These are phyloP conservation scores for Seira musarum DNA, from an alignment of 2,888 invertebrate species.

Conservation along the genomic window DNA sequence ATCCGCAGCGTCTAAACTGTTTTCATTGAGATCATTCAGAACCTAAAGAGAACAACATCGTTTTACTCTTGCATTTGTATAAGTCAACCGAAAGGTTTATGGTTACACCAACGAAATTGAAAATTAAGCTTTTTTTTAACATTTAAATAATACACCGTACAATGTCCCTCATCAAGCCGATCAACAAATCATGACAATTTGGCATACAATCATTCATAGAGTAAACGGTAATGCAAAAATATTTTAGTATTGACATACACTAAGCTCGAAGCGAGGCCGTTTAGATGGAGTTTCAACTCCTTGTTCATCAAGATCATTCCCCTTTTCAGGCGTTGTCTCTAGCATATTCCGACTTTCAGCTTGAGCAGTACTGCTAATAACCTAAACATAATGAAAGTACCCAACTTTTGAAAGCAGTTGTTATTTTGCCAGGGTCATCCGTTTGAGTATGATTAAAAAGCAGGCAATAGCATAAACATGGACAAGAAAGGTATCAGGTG, in stretches of 20 bases:
- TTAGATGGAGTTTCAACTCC: constrained; percentile 64
- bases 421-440: neutral
- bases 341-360: constrained; percentile 49
- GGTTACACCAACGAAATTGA: too few species aligned
- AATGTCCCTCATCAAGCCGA: too few species aligned
- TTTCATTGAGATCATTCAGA: constrained; percentile 84
- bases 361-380: constrained; percentile 51
- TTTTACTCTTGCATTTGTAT: too few species aligned
- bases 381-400: constrained; percentile 47
- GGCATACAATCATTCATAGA: too few species aligned
- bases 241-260: constrained; percentile 58
- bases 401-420: constrained; percentile 1
- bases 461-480: too few species aligned
- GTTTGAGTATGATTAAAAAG: neutral
- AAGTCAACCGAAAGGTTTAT: too few species aligned
- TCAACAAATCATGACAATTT: too few species aligned
- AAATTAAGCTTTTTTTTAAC: neutral
- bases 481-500: too few species aligned
- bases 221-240: neutral
- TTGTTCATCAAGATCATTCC: constrained; percentile 40
- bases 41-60: constrained; percentile 77
- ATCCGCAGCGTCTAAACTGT: constrained; percentile 40
- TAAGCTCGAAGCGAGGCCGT: constrained; percentile 68
- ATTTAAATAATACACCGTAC: too few species aligned
- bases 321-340: constrained; percentile 40